Evolutionary conservation across 2,113 vertebrate genomes (phyloP).

Genomic region (Calidris pugnax): DNA sequence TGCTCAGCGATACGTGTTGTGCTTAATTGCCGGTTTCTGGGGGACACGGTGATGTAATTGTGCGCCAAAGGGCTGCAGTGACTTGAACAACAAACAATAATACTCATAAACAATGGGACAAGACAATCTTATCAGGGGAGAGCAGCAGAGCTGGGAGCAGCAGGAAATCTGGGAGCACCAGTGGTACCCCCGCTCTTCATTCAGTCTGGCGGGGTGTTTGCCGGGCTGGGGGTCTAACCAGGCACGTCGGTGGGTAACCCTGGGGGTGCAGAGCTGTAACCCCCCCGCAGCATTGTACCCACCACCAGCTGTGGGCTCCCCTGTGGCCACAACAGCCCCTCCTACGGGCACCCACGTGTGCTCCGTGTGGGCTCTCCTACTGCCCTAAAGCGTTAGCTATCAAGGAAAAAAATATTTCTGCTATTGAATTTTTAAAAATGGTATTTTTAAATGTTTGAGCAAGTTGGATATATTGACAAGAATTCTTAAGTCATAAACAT

Average conservation of each 20-base stretch:
- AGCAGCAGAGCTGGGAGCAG: background rate
- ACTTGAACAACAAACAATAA: background rate
- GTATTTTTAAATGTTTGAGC: background rate
- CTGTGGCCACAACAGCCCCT: rapidly evolving
- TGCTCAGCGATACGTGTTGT: rapidly evolving
- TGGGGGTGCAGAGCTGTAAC: background rate
- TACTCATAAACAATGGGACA: too few relatives aligned
- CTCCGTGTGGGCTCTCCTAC: rapidly evolving
- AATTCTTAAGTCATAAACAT: background rate
- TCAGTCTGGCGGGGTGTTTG: background rate
- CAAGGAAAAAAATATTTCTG: background rate
- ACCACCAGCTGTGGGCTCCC: background rate
- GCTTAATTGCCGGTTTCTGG: background rate
- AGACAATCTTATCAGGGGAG: rapidly evolving
- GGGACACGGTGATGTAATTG: rapidly evolving
- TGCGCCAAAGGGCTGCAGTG: background rate
- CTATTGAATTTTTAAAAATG: background rate
- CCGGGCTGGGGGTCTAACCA: background rate
- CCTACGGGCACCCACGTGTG: rapidly evolving
- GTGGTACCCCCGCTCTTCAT: rapidly evolving
- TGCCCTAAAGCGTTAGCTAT: too few relatives aligned
- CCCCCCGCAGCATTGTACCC: background rate
- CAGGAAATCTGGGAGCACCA: background rate
- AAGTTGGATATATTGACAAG: background rate
- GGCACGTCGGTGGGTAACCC: too few relatives aligned